A percentile compares a stretch with the other conserved stretches of the same genome.
Evolutionary conservation across 2,888 invertebrate genomes (phyloP).

Genomic region (Hypomecis atomaria): DNA sequence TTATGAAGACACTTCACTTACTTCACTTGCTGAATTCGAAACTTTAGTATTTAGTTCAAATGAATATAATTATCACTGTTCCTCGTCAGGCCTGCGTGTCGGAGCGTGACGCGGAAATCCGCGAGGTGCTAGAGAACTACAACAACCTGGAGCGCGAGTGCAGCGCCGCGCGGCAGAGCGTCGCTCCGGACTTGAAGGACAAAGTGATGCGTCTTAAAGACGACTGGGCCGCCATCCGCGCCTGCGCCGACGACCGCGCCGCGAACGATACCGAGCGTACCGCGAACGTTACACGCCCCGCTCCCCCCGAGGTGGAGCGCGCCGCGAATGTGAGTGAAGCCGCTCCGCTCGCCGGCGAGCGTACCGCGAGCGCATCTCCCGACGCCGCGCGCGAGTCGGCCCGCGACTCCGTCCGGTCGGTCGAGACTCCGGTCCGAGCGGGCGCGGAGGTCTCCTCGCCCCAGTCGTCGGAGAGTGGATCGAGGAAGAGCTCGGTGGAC

Average conservation of each 20-base stretch:
- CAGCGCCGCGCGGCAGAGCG: slow-evolving; percentile 60
- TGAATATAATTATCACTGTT: background rate
- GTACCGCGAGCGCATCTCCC: too few species aligned
- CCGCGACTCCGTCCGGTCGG: too few species aligned
- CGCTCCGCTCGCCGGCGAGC: too few species aligned
- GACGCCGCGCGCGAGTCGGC: too few species aligned
- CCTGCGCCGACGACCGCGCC: slow-evolving; percentile 49
- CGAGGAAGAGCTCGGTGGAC: slow-evolving; percentile 47
- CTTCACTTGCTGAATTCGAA: too few species aligned
- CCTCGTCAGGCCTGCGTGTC: slow-evolving; percentile 49
- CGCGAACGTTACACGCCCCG: too few species aligned
- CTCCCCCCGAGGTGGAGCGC: too few species aligned
- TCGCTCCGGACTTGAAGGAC: slow-evolving; percentile 64
- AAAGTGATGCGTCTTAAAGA: slow-evolving; percentile 59
- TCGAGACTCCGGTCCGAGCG: slow-evolving; percentile 26
- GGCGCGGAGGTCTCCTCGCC: slow-evolving; percentile 43
- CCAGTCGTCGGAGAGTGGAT: slow-evolving; percentile 20
- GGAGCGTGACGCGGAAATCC: slow-evolving; percentile 81
- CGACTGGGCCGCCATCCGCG: slow-evolving; percentile 19
- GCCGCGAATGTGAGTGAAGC: too few species aligned
- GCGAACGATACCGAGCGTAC: background rate
- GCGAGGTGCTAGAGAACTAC: slow-evolving; percentile 86
- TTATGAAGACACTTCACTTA: too few species aligned
- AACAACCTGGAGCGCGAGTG: slow-evolving; percentile 85
- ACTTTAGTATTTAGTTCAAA: too few species aligned